Evolutionary conservation across 2,888 invertebrate genomes (phyloP).

Genomic region (Tribolium freemani): DNA sequence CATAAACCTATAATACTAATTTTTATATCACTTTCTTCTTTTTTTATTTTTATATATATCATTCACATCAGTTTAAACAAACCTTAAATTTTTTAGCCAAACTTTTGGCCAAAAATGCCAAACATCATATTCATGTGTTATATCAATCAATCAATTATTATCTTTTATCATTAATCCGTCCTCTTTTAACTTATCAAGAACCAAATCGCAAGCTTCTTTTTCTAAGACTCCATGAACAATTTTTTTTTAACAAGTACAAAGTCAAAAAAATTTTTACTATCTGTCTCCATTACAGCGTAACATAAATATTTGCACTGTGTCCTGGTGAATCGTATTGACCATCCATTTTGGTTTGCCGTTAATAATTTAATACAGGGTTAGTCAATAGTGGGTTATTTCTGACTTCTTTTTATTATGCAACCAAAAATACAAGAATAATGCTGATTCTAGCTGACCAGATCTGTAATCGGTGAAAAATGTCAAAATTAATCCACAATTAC

Average conservation of each 20-base stretch:
- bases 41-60: no score
- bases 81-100: slow-evolving; percentile 26
- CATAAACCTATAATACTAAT: not conserved
- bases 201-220: no score
- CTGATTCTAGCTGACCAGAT: no score
- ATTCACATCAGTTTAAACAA: no score
- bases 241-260: slow-evolving; percentile 16
- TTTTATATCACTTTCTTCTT: no score
- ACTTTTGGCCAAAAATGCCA: slow-evolving; percentile 23
- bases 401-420: no score
- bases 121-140: slow-evolving; percentile 17
- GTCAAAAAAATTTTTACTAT: slow-evolving; percentile 11
- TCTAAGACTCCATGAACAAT: slow-evolving; percentile 9
- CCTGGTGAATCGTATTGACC: slow-evolving; percentile 20
- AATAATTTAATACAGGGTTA: slow-evolving; percentile 7
- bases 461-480: no score
- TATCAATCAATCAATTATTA: slow-evolving; percentile 11
- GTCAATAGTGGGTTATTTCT: no score
- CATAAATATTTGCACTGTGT: slow-evolving; percentile 4
- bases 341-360: not conserved
- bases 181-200: no score
- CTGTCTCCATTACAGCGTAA: slow-evolving; percentile 7
- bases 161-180: not conserved
- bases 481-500: no score
- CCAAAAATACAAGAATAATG: no score